Evolutionary conservation across 2,888 invertebrate genomes (phyloP).

Genomic region (Acholoe squamosa): DNA sequence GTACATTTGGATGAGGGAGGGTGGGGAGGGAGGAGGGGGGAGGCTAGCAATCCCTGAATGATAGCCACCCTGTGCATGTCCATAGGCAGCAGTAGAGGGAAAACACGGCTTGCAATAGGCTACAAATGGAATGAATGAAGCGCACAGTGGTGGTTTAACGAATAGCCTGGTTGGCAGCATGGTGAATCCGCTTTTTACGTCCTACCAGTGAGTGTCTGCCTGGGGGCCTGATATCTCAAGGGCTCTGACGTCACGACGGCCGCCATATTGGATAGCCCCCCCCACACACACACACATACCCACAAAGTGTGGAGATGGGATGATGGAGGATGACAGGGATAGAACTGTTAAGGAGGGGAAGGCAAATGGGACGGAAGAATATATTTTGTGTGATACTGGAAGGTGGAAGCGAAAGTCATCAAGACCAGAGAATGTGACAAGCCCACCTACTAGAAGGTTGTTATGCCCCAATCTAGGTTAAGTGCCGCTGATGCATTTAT

Average conservation of each 20-base stretch:
- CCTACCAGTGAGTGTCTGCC: neutral
- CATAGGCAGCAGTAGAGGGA: neutral
- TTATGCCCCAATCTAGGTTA: too few species aligned
- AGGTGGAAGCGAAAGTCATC: too few species aligned
- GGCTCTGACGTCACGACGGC: neutral
- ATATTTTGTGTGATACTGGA: too few species aligned
- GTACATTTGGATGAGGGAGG: too few species aligned
- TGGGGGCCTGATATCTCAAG: neutral
- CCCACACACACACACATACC: too few species aligned
- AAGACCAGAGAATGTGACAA: too few species aligned
- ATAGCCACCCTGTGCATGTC: neutral
- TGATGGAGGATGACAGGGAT: too few species aligned
- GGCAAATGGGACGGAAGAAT: too few species aligned
- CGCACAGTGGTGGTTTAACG: neutral
- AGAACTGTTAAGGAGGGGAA: too few species aligned
- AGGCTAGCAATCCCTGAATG: neutral
- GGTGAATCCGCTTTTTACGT: neutral
- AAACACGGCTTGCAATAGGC: neutral
- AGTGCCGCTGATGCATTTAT: too few species aligned
- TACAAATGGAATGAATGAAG: neutral
- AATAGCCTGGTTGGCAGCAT: neutral
- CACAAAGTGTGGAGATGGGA: too few species aligned
- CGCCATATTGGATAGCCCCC: slow-evolving; percentile 1
- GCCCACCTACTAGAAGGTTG: too few species aligned
- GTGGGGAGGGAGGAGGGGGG: neutral